A percentile compares a stretch with the other conserved stretches of the same genome.
phyloP scores from a whole-genome alignment of 2,888 invertebrate species.

The Eledone cirrhosa region DNA sequence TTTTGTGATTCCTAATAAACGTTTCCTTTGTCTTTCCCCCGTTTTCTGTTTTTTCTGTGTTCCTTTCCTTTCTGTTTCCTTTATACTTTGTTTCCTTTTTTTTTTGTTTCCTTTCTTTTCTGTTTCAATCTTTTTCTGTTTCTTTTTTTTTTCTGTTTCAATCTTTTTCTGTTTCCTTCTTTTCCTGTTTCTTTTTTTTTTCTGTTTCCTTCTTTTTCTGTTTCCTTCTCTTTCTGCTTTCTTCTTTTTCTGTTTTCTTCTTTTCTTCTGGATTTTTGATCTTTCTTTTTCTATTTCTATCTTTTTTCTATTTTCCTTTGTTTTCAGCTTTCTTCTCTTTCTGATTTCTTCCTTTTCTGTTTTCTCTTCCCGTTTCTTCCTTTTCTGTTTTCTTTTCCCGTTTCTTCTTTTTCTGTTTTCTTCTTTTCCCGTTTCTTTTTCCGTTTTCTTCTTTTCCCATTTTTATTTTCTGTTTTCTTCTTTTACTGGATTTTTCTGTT shows the following conservation, averaged over 20 bases:
- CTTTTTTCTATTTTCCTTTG: neutral
- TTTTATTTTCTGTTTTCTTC: too few species aligned
- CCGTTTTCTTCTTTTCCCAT: neutral
- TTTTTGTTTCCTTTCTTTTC: too few species aligned
- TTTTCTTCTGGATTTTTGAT: neutral
- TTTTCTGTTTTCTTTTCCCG: neutral
- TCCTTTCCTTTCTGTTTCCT: too few species aligned
- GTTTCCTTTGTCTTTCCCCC: too few species aligned
- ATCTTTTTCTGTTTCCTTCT: too few species aligned
- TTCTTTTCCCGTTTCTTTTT: neutral
- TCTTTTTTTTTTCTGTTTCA: too few species aligned
- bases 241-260: neutral
- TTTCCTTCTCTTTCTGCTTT: neutral
- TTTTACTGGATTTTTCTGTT: too few species aligned
- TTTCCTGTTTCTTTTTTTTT: neutral
- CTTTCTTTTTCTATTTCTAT: neutral
- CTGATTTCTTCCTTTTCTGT: neutral
- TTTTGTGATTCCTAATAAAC: too few species aligned
- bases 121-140: too few species aligned
- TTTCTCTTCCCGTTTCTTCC: neutral
- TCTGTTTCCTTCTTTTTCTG: neutral
- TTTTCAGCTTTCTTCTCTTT: neutral
- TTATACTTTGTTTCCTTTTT: too few species aligned
- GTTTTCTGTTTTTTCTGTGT: too few species aligned
- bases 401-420: neutral